Evolutionary conservation across 1,140 invertebrate species (phyloP), one percentile per base, ranked within the genome.

Genomic region (Drosophila rufa): DNA sequence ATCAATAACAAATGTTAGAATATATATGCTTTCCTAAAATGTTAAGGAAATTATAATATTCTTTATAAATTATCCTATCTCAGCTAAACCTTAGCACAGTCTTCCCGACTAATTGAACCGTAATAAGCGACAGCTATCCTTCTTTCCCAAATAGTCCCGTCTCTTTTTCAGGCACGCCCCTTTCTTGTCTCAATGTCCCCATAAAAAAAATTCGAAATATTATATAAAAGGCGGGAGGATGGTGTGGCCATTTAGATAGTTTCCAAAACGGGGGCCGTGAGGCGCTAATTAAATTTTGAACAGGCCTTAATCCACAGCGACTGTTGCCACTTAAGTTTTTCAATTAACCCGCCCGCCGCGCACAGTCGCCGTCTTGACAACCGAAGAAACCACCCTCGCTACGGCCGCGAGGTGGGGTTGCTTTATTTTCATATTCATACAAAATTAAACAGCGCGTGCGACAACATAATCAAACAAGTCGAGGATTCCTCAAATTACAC

Each of bases 211-310:
- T 6, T 6, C 8, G 3, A 25, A 25, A 25, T 40, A 25, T 25
- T 25, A 25, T 40, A 6, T 25, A 11, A 53, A 19, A 9, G 3
- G 1, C 1, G 2, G 19, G 47, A 30, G 27, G 25, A 46, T 46
- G 62, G 9, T 14, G 22, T 11, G 6, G 19, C 27, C n/a, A 22
- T 30, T 47, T 71, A 73, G 75, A 86, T 86, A 86, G 82, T 86
- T 86, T 71, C 47, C 14, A 46, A 78, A 64, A 19, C 46, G 9
- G 7, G 15, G 19, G 14, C 8, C n/a, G 42, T n/a, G 30, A 80
- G 71, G 86, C 82, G 71, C 91, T 91, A 91, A 90, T 91, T 86
- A 91, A 91, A 90, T 90, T 91, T 90, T 91, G 60, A 91, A 91
- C 83, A 91, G 76, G 82, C 66, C 69, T 38, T 90, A 91, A 90